Conservation (phyloP, 2,888 invertebrate species). For the Petrophora chlorosata region DNA sequence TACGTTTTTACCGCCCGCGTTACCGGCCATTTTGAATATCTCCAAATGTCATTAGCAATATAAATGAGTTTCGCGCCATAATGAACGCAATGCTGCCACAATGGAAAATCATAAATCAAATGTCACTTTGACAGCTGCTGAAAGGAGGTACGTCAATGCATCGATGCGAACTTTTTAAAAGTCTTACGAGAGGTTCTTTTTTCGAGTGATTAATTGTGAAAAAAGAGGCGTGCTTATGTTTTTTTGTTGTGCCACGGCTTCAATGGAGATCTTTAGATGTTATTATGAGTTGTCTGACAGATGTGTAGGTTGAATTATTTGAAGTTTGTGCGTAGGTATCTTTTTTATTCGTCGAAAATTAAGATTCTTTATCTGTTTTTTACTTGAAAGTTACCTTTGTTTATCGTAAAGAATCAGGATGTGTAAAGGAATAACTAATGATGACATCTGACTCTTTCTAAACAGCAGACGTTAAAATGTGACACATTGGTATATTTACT, state of each 20-base stretch:
- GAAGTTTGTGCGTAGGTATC: conserved; percentile 35
- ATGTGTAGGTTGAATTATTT: conserved; percentile 44
- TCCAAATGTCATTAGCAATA: conserved; percentile 75
- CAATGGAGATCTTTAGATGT: conserved; percentile 54
- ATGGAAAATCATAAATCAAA: conserved; percentile 78
- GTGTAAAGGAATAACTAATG: background rate
- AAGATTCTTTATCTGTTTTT: conserved; percentile 28
- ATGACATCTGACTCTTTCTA: background rate
- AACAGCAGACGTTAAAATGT: too few species aligned
- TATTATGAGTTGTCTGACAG: conserved; percentile 45
- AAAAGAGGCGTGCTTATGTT: conserved; percentile 55
- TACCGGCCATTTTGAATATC: conserved; percentile 70
- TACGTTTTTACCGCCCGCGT: conserved; percentile 52
- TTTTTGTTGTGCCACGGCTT: conserved; percentile 38
- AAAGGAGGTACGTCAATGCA: conserved; percentile 78
- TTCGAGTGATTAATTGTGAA: conserved; percentile 72
- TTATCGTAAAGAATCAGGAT: background rate
- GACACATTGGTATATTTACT: too few species aligned
- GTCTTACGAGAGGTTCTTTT: conserved; percentile 58
- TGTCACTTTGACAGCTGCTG: conserved; percentile 78
- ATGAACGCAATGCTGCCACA: conserved; percentile 74
- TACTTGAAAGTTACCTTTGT: conserved; percentile 9
- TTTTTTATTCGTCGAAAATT: conserved; percentile 25
- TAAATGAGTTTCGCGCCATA: conserved; percentile 80
- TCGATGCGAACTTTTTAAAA: conserved; percentile 76